Conservation (phyloP, 2,797 vertebrate genomes). For the Thamnophis elegans region DNA sequence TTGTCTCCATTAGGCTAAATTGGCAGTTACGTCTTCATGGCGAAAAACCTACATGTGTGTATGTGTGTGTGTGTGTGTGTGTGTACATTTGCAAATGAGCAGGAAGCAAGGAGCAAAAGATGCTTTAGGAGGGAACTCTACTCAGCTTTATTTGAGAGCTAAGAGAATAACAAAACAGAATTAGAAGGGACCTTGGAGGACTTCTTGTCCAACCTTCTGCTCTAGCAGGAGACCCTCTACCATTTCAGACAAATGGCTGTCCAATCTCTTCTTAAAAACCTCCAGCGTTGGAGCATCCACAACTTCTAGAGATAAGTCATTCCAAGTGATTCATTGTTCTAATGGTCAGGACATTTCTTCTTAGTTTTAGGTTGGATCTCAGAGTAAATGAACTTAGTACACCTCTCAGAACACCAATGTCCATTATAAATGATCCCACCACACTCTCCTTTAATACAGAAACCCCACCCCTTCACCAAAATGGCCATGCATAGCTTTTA, state of each 20-base stretch:
- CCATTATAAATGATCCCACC: neutral
- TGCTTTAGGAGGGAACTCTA: conserved; percentile 25
- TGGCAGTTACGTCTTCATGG: conserved; percentile 77
- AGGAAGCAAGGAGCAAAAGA: conserved; percentile 64
- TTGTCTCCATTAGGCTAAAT: conserved; percentile 81
- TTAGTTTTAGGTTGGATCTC: neutral
- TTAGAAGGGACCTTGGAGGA: neutral
- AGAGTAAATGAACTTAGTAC: neutral
- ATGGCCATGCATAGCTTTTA: too few species aligned
- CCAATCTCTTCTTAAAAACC: neutral
- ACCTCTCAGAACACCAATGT: neutral
- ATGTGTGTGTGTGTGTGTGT: conserved; percentile 61
- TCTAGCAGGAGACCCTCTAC: neutral
- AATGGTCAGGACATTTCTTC: neutral
- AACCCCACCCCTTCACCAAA: too few species aligned
- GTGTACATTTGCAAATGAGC: conserved; percentile 65
- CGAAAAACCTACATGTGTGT: conserved; percentile 70
- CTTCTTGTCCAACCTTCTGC: neutral
- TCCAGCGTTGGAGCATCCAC: neutral
- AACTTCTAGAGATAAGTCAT: neutral
- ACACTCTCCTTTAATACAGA: neutral
- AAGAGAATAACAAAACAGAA: too few species aligned
- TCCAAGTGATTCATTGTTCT: neutral
- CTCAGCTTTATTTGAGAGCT: too few species aligned
- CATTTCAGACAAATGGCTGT: neutral